phyloP scores from a whole-genome alignment of 2,113 vertebrate genomes.

The Thomomys bottae region DNA sequence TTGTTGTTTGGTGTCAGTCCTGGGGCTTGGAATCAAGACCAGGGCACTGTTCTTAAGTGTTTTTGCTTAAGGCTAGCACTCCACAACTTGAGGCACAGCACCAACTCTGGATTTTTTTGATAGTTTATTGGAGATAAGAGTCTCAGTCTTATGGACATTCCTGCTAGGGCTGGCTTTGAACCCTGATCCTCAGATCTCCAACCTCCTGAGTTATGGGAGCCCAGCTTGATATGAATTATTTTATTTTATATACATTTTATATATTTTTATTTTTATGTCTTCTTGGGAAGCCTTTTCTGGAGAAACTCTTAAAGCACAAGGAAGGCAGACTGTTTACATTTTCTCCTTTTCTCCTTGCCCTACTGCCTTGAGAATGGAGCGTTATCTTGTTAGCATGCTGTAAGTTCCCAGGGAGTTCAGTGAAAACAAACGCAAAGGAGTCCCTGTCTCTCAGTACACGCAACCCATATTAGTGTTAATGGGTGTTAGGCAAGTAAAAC shows the following conservation, averaged over 20 bases:
- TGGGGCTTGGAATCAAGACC: too few relatives aligned
- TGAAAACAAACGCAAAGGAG: constrained; percentile 63
- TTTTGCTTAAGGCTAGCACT: too few relatives aligned
- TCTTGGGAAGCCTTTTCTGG: constrained; percentile 41
- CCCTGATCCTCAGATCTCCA: too few relatives aligned
- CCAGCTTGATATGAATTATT: background rate
- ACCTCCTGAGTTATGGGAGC: too few relatives aligned
- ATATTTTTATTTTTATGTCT: constrained; percentile 19
- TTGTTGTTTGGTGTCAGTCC: too few relatives aligned
- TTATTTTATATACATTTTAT: too few relatives aligned
- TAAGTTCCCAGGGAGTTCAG: background rate
- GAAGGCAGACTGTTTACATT: constrained; percentile 67
- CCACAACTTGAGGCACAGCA: too few relatives aligned
- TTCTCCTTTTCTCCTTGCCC: background rate
- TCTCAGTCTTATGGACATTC: too few relatives aligned
- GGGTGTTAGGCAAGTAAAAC: constrained; percentile 80
- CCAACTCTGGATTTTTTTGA: too few relatives aligned
- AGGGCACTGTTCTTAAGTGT: too few relatives aligned
- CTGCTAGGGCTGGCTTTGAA: too few relatives aligned
- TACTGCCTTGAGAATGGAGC: constrained; percentile 30
- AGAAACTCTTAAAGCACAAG: constrained; percentile 28
- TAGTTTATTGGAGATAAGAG: too few relatives aligned
- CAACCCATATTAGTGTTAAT: constrained; percentile 79
- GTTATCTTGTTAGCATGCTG: constrained; percentile 42
- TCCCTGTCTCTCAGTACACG: constrained; percentile 53